phyloP scores from a whole-genome alignment of 2,888 invertebrate genomes.

The Diarsia rubi region DNA sequence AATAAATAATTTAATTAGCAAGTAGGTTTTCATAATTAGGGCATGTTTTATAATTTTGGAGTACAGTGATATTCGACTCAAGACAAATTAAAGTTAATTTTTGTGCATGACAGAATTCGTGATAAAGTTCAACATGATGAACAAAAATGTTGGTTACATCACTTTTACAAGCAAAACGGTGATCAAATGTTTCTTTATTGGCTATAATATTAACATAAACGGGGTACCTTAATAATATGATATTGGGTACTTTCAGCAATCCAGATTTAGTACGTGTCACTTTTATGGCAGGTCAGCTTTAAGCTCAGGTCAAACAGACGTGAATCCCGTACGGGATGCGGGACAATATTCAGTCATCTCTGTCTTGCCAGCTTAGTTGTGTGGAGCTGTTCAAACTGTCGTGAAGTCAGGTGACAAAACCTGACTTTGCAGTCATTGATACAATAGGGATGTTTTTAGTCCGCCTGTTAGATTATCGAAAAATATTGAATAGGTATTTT shows the following conservation, averaged over 20 bases:
- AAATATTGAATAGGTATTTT: no score
- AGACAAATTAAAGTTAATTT: neutral
- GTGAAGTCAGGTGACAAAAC: neutral
- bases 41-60: no score
- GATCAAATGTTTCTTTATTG: slow-evolving; percentile 1
- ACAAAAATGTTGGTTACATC: slow-evolving; percentile 3
- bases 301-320: neutral
- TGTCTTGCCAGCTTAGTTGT: neutral
- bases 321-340: neutral
- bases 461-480: no score
- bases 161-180: slow-evolving; percentile 13
- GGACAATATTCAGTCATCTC: neutral
- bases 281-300: slow-evolving; percentile 12
- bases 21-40: no score
- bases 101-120: neutral
- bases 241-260: slow-evolving; percentile 22
- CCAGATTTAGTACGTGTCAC: slow-evolving; percentile 9
- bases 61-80: neutral
- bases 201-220: slow-evolving; percentile 17
- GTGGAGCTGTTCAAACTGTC: neutral
- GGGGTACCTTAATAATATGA: neutral
- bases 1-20: no score
- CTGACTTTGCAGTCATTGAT: neutral
- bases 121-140: neutral
- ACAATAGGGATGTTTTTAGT: no score